phyloP scores from a whole-genome alignment of 2,888 invertebrate species.

The Diplolepis rosae region DNA sequence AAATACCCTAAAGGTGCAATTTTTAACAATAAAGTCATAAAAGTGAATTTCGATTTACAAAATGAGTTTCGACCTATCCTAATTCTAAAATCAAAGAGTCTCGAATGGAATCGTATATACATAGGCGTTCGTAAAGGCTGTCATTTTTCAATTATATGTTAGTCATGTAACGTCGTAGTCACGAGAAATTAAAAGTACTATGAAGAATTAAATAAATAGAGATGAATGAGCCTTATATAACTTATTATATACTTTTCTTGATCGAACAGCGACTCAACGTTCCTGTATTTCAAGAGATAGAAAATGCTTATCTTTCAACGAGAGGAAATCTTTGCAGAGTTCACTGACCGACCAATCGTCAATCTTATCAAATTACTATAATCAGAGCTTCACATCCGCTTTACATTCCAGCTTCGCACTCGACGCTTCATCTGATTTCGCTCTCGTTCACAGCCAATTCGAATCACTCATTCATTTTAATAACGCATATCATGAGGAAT shows the following conservation, averaged over 20 bases:
- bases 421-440: neutral
- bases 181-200: neutral
- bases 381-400: neutral
- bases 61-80: too few species aligned
- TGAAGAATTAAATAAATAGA: conserved; percentile 27
- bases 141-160: neutral
- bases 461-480: neutral
- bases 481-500: neutral
- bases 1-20: neutral
- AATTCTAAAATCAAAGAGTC: neutral
- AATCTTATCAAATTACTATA: conserved; percentile 37
- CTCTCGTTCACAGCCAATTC: conserved; percentile 1
- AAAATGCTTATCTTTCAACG: neutral
- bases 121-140: neutral
- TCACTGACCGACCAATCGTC: conserved; percentile 44
- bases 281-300: neutral
- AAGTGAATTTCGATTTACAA: neutral
- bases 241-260: conserved; percentile 20
- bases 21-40: neutral
- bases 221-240: neutral
- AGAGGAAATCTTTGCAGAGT: neutral
- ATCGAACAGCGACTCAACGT: neutral
- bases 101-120: neutral
- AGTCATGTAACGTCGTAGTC: neutral
- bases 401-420: neutral